phyloP scores from a whole-genome alignment of 2,113 vertebrate species.

The Antigone vipio region DNA sequence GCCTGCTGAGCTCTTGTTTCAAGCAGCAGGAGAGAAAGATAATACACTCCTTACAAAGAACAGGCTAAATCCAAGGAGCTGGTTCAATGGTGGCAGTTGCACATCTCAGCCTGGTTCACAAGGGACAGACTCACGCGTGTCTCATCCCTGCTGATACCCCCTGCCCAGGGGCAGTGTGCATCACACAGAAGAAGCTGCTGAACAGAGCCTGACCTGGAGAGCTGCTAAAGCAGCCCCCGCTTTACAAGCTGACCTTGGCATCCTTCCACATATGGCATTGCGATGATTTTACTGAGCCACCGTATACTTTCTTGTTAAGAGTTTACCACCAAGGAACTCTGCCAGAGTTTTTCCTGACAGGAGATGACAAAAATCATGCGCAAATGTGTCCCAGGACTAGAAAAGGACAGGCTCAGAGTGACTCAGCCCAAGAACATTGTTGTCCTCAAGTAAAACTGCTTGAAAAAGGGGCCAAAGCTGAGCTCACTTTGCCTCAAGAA shows the following conservation, averaged over 20 bases:
- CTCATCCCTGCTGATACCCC: background rate
- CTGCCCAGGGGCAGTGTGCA: background rate
- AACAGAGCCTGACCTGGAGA: background rate
- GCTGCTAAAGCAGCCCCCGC: background rate
- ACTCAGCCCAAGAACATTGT: background rate
- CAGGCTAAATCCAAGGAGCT: background rate
- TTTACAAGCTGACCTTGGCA: background rate
- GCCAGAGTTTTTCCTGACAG: background rate
- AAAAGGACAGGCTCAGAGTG: background rate
- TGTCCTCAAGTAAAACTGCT: background rate
- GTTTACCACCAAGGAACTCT: background rate
- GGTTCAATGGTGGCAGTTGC: background rate
- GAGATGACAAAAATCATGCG: background rate
- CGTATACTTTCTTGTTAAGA: background rate
- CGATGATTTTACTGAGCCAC: background rate
- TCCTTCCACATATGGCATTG: background rate
- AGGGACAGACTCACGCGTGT: rapidly evolving
- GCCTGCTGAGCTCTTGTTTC: background rate
- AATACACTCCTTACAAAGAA: background rate
- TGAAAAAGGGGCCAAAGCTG: background rate
- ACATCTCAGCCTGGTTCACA: background rate
- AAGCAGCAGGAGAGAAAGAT: background rate
- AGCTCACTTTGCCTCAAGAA: background rate
- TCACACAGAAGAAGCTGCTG: background rate
- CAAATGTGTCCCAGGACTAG: background rate